Evolutionary conservation across 2,888 invertebrate genomes (phyloP).

Genomic region (Epirrita christyi): DNA sequence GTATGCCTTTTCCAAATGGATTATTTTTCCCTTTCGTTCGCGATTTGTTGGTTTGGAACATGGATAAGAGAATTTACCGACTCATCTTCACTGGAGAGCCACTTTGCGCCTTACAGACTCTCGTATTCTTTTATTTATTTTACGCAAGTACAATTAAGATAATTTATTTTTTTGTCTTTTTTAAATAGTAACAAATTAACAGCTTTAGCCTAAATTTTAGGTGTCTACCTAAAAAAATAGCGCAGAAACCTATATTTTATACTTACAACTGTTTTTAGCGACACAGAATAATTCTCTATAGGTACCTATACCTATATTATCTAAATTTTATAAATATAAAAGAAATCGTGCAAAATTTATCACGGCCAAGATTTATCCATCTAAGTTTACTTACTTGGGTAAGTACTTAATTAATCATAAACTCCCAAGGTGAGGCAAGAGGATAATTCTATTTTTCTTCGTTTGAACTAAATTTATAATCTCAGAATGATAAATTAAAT

Average conservation of each 20-base stretch:
- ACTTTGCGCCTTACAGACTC: conserved; percentile 33
- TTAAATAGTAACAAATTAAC: too few species aligned
- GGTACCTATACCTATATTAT: too few species aligned
- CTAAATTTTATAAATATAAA: too few species aligned
- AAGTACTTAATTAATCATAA: not conserved
- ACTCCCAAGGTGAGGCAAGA: not conserved
- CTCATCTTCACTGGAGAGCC: conserved; percentile 34
- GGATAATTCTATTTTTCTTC: not conserved
- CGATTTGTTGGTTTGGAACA: conserved; percentile 6
- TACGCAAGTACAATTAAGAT: not conserved
- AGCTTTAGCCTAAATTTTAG: too few species aligned
- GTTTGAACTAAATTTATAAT: not conserved
- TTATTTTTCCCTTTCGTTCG: not conserved
- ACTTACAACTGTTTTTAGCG: too few species aligned
- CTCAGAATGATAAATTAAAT: too few species aligned
- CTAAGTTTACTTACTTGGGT: not conserved
- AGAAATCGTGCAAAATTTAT: not conserved
- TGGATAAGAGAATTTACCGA: conserved; percentile 21
- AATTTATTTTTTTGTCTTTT: too few species aligned
- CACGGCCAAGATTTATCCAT: not conserved
- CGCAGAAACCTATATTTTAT: too few species aligned
- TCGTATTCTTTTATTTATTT: not conserved
- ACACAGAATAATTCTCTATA: not conserved
- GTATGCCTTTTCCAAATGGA: not conserved
- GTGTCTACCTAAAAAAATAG: too few species aligned